phyloP scores from a whole-genome alignment of 2,113 vertebrate species.

The Danio rerio region DNA sequence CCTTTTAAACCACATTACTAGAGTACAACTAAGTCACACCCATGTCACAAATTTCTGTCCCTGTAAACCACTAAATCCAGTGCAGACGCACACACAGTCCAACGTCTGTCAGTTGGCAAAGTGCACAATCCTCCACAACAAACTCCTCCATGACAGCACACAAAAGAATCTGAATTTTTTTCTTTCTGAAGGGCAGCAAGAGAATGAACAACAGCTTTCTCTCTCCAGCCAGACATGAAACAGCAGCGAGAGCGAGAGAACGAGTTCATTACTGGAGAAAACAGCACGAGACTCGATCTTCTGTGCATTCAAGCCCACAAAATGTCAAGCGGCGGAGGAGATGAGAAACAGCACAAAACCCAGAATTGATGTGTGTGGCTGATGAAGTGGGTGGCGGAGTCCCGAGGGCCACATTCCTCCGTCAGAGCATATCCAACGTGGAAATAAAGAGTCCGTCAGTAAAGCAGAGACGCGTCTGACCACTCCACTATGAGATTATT shows the following conservation, averaged over 20 bases:
- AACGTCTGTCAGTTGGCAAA: background rate
- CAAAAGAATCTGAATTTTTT: constrained; percentile 4
- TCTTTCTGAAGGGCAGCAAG: background rate
- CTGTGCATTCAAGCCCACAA: constrained; percentile 45
- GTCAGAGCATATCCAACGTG: background rate
- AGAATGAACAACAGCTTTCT: constrained; percentile 23
- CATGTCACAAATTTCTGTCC: too few relatives aligned
- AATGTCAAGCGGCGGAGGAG: constrained; percentile 48
- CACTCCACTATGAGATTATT: background rate
- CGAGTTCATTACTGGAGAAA: constrained; percentile 15
- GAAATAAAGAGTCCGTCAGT: constrained; percentile 37
- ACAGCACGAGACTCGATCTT: constrained; percentile 22
- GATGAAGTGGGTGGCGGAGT: constrained; percentile 34
- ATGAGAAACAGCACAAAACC: background rate
- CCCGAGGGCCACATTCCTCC: constrained; percentile 49
- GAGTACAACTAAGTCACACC: too few relatives aligned
- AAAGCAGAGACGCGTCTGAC: background rate
- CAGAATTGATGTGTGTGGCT: constrained; percentile 24
- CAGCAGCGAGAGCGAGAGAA: background rate
- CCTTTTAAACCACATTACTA: too few relatives aligned
- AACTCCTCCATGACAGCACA: constrained; percentile 37
- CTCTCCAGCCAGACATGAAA: constrained; percentile 8
- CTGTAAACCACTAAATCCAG: too few relatives aligned
- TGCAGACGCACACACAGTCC: constrained; percentile 1
- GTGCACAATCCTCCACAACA: constrained; percentile 5